Percentiles rank a stretch among this genome's conserved stretches.
Conservation (phyloP, 37 sponge, comb jelly and placozoan species). For the Sycon ciliatum region DNA sequence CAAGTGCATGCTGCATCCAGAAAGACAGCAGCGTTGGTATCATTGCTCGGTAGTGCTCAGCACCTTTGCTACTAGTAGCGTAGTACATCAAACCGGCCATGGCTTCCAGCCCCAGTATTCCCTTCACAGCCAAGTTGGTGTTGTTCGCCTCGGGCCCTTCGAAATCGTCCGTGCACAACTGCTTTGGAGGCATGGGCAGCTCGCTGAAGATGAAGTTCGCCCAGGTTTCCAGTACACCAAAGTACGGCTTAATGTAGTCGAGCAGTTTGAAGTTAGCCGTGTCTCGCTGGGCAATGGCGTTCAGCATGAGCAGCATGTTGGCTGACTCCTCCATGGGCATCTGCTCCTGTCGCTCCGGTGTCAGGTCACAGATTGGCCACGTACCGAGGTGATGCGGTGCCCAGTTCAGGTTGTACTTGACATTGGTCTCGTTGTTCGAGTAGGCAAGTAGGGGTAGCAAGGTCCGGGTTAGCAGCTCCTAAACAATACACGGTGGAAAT, state of each 20-base stretch:
- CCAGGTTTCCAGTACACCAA: conserved; percentile 37
- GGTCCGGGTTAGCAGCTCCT: conserved; percentile 10
- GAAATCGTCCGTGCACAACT: conserved; percentile 72
- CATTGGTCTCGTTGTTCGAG: conserved; percentile 48
- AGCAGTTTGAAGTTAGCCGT: not conserved
- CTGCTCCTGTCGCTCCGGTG: conserved; percentile 50
- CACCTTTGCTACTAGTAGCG: too few species aligned
- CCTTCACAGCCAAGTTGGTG: conserved; percentile 59
- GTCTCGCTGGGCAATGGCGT: conserved; percentile 10
- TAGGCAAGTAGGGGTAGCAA: conserved; percentile 58
- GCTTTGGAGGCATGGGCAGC: conserved; percentile 57
- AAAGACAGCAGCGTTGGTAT: too few species aligned
- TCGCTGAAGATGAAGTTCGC: conserved; percentile 34
- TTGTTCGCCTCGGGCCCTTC: conserved; percentile 64
- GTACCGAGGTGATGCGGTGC: conserved; percentile 70
- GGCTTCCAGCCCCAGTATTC: conserved; percentile 36
- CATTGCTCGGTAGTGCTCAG: too few species aligned
- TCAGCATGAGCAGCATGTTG: conserved; percentile 49
- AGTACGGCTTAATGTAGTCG: not conserved
- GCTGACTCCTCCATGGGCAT: conserved; percentile 75
- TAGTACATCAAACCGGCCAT: too few species aligned
- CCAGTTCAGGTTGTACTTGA: conserved; percentile 51
- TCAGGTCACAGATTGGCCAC: conserved; percentile 65
- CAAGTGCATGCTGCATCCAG: too few species aligned
- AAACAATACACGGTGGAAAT: not conserved